Conservation (phyloP, 2,113 vertebrate species). For the Siniperca chuatsi region DNA sequence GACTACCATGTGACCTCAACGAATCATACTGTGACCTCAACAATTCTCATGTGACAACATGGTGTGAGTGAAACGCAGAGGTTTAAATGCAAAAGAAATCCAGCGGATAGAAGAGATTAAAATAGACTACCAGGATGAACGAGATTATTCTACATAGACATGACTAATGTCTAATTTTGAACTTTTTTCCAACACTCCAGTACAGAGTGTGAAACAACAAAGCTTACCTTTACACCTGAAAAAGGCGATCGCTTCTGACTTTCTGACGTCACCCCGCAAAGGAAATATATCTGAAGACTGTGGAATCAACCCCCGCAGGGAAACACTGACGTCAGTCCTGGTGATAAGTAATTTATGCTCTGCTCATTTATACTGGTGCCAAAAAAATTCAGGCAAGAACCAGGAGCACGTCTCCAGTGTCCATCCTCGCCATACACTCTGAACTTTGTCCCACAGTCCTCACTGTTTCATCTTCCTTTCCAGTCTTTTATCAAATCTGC, state of each 20-base stretch:
- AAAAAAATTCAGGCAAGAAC: not conserved
- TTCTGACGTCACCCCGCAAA: conserved; percentile 10
- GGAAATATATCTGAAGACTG: conserved; percentile 18
- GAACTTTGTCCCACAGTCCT: conserved; percentile 48
- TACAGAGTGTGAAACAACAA: not conserved
- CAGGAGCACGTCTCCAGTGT: conserved; percentile 25
- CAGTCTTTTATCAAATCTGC: conserved; percentile 46
- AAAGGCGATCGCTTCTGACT: not conserved
- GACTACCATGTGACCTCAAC: not conserved
- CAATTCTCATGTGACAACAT: not conserved
- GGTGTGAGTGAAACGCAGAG: not conserved
- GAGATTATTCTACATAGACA: not conserved
- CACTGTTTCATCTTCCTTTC: conserved; percentile 52
- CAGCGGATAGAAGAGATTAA: not conserved
- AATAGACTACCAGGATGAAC: not conserved
- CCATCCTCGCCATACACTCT: conserved; percentile 20
- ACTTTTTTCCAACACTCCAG: not conserved
- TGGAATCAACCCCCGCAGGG: conserved; percentile 17
- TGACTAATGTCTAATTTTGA: conserved; percentile 3
- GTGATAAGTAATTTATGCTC: conserved; percentile 51
- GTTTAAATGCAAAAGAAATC: not conserved
- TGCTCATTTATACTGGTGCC: conserved; percentile 13
- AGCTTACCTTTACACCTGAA: conserved; percentile 10
- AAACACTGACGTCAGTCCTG: conserved; percentile 24
- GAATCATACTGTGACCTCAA: not conserved